Percentiles rank a stretch among this genome's conserved stretches.
phyloP scores from a whole-genome alignment of 2,797 vertebrate species.

The Pangasius krempfi region DNA sequence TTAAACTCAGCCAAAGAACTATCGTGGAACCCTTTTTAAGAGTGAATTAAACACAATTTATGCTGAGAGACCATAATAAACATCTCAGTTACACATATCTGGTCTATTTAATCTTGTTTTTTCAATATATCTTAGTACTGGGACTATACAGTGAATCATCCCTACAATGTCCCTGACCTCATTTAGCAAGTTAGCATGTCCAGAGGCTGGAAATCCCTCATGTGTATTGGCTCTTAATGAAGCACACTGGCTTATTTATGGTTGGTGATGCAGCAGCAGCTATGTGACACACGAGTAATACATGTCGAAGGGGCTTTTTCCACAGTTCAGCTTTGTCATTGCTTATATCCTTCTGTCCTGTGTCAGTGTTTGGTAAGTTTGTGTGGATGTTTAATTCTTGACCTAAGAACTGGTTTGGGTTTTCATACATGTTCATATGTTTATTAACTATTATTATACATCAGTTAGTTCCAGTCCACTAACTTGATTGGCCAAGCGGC shows the following conservation, averaged over 20 bases:
- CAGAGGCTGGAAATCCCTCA: slow-evolving; percentile 44
- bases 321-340: slow-evolving; percentile 31
- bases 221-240: slow-evolving; percentile 49
- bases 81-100: background rate
- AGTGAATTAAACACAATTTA: background rate
- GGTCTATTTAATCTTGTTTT: background rate
- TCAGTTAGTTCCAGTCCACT: background rate
- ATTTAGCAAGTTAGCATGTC: slow-evolving; percentile 31
- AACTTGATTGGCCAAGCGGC: background rate
- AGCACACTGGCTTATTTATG: slow-evolving; percentile 45
- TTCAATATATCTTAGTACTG: background rate
- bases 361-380: slow-evolving; percentile 9
- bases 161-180: slow-evolving; percentile 44
- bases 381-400: background rate
- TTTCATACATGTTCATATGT: background rate
- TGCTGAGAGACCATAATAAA: background rate
- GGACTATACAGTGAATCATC: slow-evolving; percentile 1
- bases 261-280: slow-evolving; percentile 59
- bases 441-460: background rate
- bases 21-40: background rate
- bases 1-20: background rate
- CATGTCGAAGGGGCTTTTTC: slow-evolving; percentile 34
- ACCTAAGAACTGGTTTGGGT: background rate
- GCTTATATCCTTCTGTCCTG: background rate
- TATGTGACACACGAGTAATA: slow-evolving; percentile 30